Base-by-base conservation (phyloP, 2,113 vertebrate genomes). In the Ibidorhyncha struthersii region DNA sequence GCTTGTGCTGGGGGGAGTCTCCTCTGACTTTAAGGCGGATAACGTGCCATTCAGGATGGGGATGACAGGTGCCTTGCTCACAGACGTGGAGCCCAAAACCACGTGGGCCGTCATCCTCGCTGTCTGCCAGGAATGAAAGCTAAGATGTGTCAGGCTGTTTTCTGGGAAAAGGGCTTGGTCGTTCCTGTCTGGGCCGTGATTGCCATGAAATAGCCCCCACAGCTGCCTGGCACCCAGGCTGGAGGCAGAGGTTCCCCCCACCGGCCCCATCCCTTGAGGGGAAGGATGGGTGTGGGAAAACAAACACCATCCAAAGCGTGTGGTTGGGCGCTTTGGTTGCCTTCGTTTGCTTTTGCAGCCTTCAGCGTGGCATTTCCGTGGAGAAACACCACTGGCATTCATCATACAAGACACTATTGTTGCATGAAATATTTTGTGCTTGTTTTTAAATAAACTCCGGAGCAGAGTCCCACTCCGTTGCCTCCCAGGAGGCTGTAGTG, bases 101-200 rank as follows among this genome's bases (percentile, higher is more conserved):
- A 14, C 0, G 3, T 38, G 26, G 26, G 49, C 72, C 6, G 3
- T 86, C 72, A 55, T 67, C 43, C 9, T 58, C 4, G 5, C 19
- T 0, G 11, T 32, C 87, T 92, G 85, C 93, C 89, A 87, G 91
- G 52, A 91, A 69, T 79, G 77, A 89, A 81, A 67, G 40, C 81
- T 49, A 61, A 92, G 81, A 81, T 23, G 79, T 66, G 66, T 93
- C 81, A 76, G 65, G 65, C 81, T 79, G 41, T 74, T 94, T 96
- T 95, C 97, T 66, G 89, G 81, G 94, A 94, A 97, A 12, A 90
- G 82, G 84, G 70, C 71, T 95, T 70, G 67, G 78, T 80, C 1
- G 0, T 88, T 96, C 82, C 87, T 0, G 20, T 41, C 71, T 89
- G 82, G 3, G 3, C 65, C 5, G 34, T 26, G 65, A 79, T 32